Conservation (phyloP, 2,888 invertebrate genomes). For the Zaprionus bogoriensis region DNA sequence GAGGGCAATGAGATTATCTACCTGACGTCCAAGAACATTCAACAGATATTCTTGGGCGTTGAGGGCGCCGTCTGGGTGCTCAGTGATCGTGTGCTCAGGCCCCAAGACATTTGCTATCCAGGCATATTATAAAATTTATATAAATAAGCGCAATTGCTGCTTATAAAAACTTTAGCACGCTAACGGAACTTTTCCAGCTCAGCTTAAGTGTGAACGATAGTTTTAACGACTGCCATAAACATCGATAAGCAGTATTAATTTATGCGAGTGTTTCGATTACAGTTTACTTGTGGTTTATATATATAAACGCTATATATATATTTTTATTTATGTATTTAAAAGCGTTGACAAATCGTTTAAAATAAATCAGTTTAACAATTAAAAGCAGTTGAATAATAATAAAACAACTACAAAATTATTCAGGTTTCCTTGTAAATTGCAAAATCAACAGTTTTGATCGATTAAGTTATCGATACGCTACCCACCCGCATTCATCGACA, state of each 20-base stretch:
- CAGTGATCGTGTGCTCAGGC: constrained; percentile 75
- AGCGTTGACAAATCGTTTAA: too few relatives aligned
- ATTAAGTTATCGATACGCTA: too few relatives aligned
- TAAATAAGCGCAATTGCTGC: background rate
- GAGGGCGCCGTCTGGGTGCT: constrained; percentile 78
- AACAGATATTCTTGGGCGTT: constrained; percentile 78
- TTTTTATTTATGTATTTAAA: too few relatives aligned
- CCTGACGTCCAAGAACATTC: constrained; percentile 79
- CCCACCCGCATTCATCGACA: too few relatives aligned
- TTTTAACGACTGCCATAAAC: background rate
- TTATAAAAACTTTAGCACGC: background rate
- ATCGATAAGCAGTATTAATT: constrained; percentile 13
- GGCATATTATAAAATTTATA: constrained; percentile 20
- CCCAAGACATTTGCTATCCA: constrained; percentile 78
- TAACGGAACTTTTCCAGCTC: background rate
- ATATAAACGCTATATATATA: too few relatives aligned
- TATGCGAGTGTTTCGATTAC: background rate
- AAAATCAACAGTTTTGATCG: background rate
- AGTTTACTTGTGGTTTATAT: too few relatives aligned
- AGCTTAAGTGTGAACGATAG: background rate
- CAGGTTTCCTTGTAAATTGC: background rate
- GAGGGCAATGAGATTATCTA: constrained; percentile 81
- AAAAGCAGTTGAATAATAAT: too few relatives aligned
- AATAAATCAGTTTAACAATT: too few relatives aligned
- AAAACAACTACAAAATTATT: too few relatives aligned